These are phyloP conservation scores for Ecliptopera silaceata DNA, from an alignment of 2,888 invertebrate genomes.

Conservation along the genomic window DNA sequence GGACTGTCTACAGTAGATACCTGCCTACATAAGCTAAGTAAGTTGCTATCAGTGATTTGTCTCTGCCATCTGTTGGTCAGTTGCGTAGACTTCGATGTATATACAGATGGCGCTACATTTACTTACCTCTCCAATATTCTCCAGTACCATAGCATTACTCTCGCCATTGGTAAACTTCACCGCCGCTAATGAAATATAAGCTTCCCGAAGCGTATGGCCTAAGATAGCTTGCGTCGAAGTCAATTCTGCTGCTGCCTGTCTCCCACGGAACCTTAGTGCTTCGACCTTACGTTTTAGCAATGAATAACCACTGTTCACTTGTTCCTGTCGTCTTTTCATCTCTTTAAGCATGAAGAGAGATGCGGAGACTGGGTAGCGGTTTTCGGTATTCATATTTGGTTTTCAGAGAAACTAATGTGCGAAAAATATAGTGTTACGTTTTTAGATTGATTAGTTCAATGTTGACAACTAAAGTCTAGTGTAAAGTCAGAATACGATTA, in stretches of 20 bases:
- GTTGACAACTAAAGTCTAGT: neutral
- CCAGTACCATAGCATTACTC: conserved; percentile 73
- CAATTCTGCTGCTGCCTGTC: conserved; percentile 65
- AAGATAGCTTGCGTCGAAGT: conserved; percentile 63
- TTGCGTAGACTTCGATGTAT: too few relatives aligned
- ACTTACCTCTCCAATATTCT: conserved; percentile 75
- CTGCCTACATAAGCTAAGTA: too few relatives aligned
- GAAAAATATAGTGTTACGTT: neutral
- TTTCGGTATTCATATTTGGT: conserved; percentile 63
- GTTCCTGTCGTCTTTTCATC: conserved; percentile 69
- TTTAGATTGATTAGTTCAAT: neutral
- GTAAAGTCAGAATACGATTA: neutral
- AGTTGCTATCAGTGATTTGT: too few relatives aligned
- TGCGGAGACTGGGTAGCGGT: conserved; percentile 71
- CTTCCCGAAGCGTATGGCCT: conserved; percentile 67
- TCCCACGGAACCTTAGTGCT: conserved; percentile 62
- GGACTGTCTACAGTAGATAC: too few relatives aligned
- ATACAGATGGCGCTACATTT: too few relatives aligned
- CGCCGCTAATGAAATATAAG: conserved; percentile 73
- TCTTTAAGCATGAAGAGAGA: conserved; percentile 74
- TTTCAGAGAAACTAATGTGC: neutral
- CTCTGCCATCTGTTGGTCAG: too few relatives aligned
- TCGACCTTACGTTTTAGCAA: conserved; percentile 69
- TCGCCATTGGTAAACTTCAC: conserved; percentile 77
- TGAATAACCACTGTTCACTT: conserved; percentile 67